phyloP scores from a whole-genome alignment of 1,140 invertebrate genomes.

The Drosophila arizonae region DNA sequence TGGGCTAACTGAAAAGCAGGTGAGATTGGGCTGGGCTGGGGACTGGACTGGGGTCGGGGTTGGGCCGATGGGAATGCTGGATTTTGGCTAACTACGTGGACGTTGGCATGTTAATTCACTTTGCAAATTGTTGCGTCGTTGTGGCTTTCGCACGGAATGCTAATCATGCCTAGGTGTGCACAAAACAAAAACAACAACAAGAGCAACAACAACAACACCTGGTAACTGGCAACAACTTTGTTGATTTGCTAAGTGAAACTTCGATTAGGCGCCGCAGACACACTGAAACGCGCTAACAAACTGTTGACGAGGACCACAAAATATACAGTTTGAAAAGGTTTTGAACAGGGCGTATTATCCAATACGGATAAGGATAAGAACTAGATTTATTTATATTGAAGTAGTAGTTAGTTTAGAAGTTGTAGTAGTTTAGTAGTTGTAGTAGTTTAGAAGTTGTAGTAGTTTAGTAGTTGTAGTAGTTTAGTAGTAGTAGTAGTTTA shows the following conservation, averaged over 20 bases:
- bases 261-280: constrained; percentile 60
- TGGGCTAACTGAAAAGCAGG: not conserved
- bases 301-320: constrained; percentile 17
- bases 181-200: constrained; percentile 30
- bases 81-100: constrained; percentile 41
- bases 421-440: too few relatives aligned
- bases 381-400: too few relatives aligned
- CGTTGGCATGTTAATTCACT: constrained; percentile 76
- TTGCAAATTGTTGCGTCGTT: constrained; percentile 73
- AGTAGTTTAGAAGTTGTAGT: too few relatives aligned
- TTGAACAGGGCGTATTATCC: too few relatives aligned
- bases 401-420: too few relatives aligned
- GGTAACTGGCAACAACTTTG: constrained; percentile 57
- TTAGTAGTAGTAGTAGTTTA: too few relatives aligned
- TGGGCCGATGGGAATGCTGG: constrained; percentile 2
- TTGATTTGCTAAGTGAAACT: constrained; percentile 79
- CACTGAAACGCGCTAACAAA: constrained; percentile 29
- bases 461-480: too few relatives aligned
- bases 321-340: constrained; percentile 5
- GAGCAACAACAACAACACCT: constrained; percentile 5
- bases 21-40: not conserved
- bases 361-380: too few relatives aligned
- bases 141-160: constrained; percentile 49
- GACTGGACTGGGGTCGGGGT: not conserved
- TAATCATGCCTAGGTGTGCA: constrained; percentile 64